phyloP scores from a whole-genome alignment of 2,888 invertebrate genomes.

The Gandaritis pyraliata region DNA sequence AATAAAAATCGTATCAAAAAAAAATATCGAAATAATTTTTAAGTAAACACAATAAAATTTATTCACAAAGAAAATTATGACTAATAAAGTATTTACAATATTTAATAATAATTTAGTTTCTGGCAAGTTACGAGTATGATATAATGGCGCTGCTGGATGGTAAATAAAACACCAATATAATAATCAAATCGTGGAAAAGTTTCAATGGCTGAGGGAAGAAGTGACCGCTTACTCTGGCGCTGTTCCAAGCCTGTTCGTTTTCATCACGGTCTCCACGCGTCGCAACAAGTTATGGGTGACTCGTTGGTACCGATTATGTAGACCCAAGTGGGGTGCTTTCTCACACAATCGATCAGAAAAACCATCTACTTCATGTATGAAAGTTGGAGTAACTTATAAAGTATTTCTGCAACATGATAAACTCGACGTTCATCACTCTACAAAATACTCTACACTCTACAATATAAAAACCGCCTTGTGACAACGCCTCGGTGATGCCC shows the following conservation, averaged over 20 bases:
- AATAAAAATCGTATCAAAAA: too few species aligned
- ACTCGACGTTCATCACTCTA: neutral
- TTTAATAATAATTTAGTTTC: too few species aligned
- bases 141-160: conserved; percentile 1
- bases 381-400: neutral
- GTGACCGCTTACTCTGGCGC: conserved; percentile 57
- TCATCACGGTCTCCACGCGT: conserved; percentile 59
- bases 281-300: conserved; percentile 68
- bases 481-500: neutral
- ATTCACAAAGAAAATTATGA: too few species aligned
- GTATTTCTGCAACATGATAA: neutral
- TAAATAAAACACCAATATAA: conserved; percentile 31
- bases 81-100: too few species aligned
- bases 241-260: conserved; percentile 59
- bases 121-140: too few species aligned
- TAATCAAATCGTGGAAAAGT: conserved; percentile 54
- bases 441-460: too few species aligned
- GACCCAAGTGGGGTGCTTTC: conserved; percentile 5
- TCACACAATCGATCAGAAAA: conserved; percentile 4
- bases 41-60: too few species aligned
- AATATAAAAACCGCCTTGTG: neutral
- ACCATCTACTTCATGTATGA: neutral
- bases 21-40: too few species aligned
- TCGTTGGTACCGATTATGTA: conserved; percentile 39
- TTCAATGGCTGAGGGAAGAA: conserved; percentile 50